Evolutionary conservation across 2,113 vertebrate genomes (phyloP).

Genomic region (Spheniscus mendiculus): DNA sequence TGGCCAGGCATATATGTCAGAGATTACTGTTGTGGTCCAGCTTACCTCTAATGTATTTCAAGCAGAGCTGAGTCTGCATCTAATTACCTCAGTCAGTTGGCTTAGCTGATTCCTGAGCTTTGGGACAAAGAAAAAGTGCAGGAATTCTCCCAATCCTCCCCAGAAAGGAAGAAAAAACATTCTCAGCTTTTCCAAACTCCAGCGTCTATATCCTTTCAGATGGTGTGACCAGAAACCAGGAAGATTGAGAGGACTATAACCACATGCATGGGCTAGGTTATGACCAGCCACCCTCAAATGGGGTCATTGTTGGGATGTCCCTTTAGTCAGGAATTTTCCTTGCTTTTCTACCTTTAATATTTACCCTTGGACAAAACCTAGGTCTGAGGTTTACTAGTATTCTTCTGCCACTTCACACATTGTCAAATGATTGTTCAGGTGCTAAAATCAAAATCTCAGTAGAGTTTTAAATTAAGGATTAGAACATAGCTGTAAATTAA

Average conservation of each 20-base stretch:
- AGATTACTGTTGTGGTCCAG: background rate
- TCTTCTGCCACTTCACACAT: background rate
- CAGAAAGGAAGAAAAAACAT: background rate
- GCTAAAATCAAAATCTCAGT: background rate
- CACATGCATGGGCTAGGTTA: background rate
- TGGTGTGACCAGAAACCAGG: background rate
- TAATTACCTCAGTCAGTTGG: background rate
- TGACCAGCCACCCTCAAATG: background rate
- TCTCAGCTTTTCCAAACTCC: background rate
- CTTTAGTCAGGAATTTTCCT: background rate
- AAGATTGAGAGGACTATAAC: background rate
- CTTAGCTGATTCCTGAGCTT: background rate
- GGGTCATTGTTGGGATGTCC: background rate
- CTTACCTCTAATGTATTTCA: background rate
- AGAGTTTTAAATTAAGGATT: constrained; percentile 15
- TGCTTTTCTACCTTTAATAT: background rate
- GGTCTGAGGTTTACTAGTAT: background rate
- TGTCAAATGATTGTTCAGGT: background rate
- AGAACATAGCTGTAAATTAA: constrained; percentile 23
- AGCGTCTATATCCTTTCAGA: background rate
- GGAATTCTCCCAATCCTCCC: background rate
- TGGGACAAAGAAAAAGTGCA: background rate
- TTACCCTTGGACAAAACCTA: background rate
- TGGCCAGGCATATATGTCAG: background rate
- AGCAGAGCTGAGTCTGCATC: background rate